phyloP scores from a whole-genome alignment of 2,797 vertebrate species.

The Tadarida brasiliensis region DNA sequence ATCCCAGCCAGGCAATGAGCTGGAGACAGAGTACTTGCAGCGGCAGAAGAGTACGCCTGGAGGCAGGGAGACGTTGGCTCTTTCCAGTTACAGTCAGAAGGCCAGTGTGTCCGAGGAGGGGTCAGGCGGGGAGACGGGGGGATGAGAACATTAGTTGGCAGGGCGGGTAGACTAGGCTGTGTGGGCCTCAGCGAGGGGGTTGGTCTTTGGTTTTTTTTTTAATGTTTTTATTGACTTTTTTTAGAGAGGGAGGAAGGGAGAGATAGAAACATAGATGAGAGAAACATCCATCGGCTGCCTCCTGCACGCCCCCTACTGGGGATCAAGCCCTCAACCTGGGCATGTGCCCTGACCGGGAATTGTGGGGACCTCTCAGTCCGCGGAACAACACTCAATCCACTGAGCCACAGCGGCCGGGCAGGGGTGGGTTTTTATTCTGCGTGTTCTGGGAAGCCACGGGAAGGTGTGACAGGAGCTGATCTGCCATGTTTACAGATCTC shows the following conservation, averaged over 20 bases:
- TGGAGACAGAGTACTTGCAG: background rate
- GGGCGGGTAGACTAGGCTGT: background rate
- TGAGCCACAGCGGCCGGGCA: too few relatives aligned
- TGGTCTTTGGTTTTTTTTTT: background rate
- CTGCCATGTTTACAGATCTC: slow-evolving; percentile 13
- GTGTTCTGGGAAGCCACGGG: slow-evolving; percentile 42
- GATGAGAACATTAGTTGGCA: slow-evolving; percentile 39
- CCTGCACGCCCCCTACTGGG: too few relatives aligned
- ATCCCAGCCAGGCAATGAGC: background rate
- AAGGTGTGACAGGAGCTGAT: background rate
- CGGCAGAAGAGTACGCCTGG: background rate
- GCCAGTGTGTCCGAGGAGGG: background rate
- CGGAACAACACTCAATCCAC: too few relatives aligned
- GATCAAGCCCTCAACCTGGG: too few relatives aligned
- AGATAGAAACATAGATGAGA: too few relatives aligned
- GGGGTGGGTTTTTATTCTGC: background rate
- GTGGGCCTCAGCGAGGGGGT: background rate
- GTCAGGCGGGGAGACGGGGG: background rate
- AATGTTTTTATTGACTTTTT: too few relatives aligned
- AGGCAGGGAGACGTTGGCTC: background rate
- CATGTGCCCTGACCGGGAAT: too few relatives aligned
- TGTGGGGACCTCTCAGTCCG: too few relatives aligned
- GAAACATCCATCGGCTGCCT: too few relatives aligned
- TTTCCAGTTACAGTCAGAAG: background rate
- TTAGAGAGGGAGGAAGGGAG: too few relatives aligned